Conservation (phyloP, 2,888 invertebrate genomes). For the Pheosia gnoma region DNA sequence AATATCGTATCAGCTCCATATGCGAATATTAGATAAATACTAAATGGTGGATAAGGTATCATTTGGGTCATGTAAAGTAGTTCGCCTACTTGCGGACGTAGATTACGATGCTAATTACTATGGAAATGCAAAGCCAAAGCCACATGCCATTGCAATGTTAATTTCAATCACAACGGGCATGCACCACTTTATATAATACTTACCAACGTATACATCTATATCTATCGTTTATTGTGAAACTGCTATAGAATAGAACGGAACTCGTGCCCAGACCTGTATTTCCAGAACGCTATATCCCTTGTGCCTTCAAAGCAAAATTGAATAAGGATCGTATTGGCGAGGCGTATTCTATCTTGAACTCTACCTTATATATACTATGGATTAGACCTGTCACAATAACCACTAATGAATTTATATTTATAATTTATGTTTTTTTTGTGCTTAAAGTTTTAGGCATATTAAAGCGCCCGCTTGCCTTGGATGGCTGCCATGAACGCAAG, state of each 20-base stretch:
- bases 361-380: background rate
- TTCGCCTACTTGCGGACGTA: background rate
- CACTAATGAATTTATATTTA: too few relatives aligned
- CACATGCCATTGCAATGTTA: background rate
- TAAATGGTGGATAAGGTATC: too few relatives aligned
- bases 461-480: too few relatives aligned
- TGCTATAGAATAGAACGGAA: slow-evolving; percentile 1
- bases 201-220: background rate
- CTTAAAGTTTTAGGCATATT: too few relatives aligned
- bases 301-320: slow-evolving; percentile 3
- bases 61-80: background rate
- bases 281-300: background rate
- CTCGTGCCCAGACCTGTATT: background rate
- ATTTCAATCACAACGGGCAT: background rate
- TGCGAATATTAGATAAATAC: too few relatives aligned
- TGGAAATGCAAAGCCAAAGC: background rate
- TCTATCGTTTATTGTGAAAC: background rate
- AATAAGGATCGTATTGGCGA: background rate
- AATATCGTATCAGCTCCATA: too few relatives aligned
- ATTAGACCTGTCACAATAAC: too few relatives aligned
- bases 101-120: slow-evolving; percentile 7
- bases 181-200: background rate
- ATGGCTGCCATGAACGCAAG: too few relatives aligned
- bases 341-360: background rate
- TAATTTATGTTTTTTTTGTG: too few relatives aligned